Base-by-base conservation (phyloP, 2,888 invertebrate species). In the Xiphydria camelus region DNA sequence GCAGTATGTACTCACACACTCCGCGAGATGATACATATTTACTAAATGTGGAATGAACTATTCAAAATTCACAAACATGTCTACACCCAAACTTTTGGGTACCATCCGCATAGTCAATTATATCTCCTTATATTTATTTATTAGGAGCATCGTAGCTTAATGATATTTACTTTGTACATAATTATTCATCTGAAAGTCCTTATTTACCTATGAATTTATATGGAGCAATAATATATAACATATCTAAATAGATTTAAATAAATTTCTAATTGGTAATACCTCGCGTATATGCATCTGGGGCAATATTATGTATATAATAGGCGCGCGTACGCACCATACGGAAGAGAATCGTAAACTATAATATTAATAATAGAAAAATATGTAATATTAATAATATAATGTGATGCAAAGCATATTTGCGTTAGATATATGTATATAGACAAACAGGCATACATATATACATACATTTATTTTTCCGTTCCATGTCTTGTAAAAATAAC, bases 171-270 rank as follows among this genome's bases (percentile, higher is more conserved):
- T 48, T 43, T 62, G 54, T 62, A 57, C 53, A 64, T 62, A 54
- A 55, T 59, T 53, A 50, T 39, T 44, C 55, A 44, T 57, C 55
- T 57, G 59, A 54, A 47, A 23, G 31, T 25, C 14, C 32, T 25
- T 37, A 37, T 14, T 51, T 35, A 48, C 41, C 35, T 41, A 55
- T 33, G 39, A 40, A n/a, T n/a, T n/a, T n/a, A n/a, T n/a, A n/a
- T n/a, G n/a, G n/a, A 32, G 9, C 45, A 42, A 50, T 63, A 63
- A 64, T 62, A 62, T 64, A 62, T 62, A 51, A 49, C 45, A 51
- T 62, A 64, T 62, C 62, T 56, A 53, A 62, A 49, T 57, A 60
- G 45, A 53, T 62, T 61, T 64, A 55, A 62, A 64, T 50, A 49
- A 45, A 20, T n/a, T n/a, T n/a, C n/a, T n/a, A n/a, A n/a, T n/a